These are phyloP conservation scores for Danio albolineatus DNA, from an alignment of 2,797 vertebrate species.

Conservation along the genomic window DNA sequence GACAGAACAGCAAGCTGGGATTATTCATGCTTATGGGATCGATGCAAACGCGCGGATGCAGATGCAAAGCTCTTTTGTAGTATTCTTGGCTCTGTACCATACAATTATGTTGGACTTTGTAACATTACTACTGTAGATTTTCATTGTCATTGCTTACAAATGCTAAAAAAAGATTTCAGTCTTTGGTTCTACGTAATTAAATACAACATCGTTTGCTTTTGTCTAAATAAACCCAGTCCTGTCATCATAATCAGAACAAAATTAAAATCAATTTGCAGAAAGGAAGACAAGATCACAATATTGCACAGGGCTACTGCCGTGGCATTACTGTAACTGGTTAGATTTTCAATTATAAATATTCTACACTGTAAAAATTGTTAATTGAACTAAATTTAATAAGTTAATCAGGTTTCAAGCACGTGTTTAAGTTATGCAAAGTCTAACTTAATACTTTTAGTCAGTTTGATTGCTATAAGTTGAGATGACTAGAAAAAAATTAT, in stretches of 20 bases:
- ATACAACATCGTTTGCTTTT: not conserved
- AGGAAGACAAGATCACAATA: too few relatives aligned
- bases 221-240: not conserved
- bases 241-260: not conserved
- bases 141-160: not conserved
- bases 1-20: conserved; percentile 18
- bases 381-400: too few relatives aligned
- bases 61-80: not conserved
- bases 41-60: conserved; percentile 20
- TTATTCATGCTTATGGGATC: not conserved
- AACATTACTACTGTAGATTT: not conserved
- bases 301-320: too few relatives aligned
- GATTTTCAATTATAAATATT: too few relatives aligned
- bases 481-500: too few relatives aligned
- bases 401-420: too few relatives aligned
- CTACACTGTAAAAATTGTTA: too few relatives aligned
- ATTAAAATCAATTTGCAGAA: not conserved
- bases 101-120: not conserved
- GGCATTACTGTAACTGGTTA: too few relatives aligned
- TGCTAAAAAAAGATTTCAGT: not conserved
- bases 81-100: not conserved
- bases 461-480: too few relatives aligned
- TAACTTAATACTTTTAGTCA: too few relatives aligned
- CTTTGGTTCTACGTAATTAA: not conserved
- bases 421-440: too few relatives aligned